Conservation (phyloP, 1,140 invertebrate genomes). For the Campoletis sonorensis region DNA sequence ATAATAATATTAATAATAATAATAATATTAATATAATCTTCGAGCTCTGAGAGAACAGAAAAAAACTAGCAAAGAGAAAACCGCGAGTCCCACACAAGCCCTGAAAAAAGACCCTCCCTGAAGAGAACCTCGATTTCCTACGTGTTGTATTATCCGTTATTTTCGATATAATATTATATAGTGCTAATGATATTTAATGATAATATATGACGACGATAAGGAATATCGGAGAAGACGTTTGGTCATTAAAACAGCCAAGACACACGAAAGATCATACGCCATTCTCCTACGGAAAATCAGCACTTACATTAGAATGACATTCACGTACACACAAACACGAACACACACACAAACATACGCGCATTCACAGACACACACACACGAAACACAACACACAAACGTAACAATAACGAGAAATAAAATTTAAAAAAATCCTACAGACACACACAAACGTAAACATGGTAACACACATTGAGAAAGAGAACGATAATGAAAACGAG, state of each 20-base stretch:
- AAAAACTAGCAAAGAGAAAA: constrained; percentile 17
- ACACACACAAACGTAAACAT: constrained; percentile 32
- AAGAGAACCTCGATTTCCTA: constrained; percentile 69
- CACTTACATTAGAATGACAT: constrained; percentile 20
- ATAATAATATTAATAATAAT: background rate
- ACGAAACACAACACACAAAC: background rate
- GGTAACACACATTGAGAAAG: background rate
- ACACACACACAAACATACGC: background rate
- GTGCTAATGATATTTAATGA: constrained; percentile 77
- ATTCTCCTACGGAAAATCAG: constrained; percentile 61
- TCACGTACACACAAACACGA: constrained; percentile 14
- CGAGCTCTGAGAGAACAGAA: constrained; percentile 25
- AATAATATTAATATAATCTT: background rate
- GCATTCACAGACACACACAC: background rate
- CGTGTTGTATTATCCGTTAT: constrained; percentile 78
- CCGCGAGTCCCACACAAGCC: constrained; percentile 7
- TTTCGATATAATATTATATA: constrained; percentile 75
- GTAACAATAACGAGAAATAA: background rate
- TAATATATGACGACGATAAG: constrained; percentile 76
- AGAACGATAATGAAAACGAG: constrained; percentile 28
- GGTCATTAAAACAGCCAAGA: constrained; percentile 68
- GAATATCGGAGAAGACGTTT: constrained; percentile 74
- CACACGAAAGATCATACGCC: constrained; percentile 63
- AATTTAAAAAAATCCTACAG: background rate
- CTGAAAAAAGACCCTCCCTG: constrained; percentile 49